Conservation (phyloP, 2,797 vertebrate species). For the Taeniopygia guttata region DNA sequence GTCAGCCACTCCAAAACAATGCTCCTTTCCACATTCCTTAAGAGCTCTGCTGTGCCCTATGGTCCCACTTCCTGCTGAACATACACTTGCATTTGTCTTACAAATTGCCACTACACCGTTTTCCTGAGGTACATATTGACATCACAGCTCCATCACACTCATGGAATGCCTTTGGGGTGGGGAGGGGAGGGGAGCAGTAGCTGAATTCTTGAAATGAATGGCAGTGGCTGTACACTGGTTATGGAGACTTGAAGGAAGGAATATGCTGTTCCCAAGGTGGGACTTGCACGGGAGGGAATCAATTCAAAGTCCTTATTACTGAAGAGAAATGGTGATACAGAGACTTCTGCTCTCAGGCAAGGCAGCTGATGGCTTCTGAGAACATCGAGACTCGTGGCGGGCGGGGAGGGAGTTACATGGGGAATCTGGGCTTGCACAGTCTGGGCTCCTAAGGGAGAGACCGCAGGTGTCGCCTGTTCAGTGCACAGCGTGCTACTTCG, state of each 20-base stretch:
- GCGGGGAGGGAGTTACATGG: rapidly evolving
- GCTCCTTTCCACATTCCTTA: rapidly evolving
- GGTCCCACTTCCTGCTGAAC: background rate
- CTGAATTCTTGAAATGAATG: background rate
- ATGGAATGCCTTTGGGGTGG: background rate
- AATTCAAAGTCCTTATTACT: background rate
- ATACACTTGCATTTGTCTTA: background rate
- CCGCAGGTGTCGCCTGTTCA: background rate
- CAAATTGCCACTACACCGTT: background rate
- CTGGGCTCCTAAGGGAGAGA: background rate
- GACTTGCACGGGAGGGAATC: background rate
- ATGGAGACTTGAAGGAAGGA: background rate
- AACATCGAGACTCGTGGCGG: rapidly evolving
- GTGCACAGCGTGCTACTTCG: rapidly evolving
- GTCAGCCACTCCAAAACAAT: background rate
- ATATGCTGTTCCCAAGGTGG: background rate
- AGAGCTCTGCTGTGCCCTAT: background rate
- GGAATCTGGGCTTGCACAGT: rapidly evolving
- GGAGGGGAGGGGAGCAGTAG: background rate
- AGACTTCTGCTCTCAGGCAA: background rate
- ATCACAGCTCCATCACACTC: background rate
- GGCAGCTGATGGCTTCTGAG: background rate
- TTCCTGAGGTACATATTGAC: background rate
- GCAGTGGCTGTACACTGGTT: background rate
- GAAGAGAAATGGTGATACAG: too few species aligned